These are phyloP conservation scores for Trachymyrmex septentrionalis DNA, from an alignment of 1,140 invertebrate genomes.

Conservation along the genomic window DNA sequence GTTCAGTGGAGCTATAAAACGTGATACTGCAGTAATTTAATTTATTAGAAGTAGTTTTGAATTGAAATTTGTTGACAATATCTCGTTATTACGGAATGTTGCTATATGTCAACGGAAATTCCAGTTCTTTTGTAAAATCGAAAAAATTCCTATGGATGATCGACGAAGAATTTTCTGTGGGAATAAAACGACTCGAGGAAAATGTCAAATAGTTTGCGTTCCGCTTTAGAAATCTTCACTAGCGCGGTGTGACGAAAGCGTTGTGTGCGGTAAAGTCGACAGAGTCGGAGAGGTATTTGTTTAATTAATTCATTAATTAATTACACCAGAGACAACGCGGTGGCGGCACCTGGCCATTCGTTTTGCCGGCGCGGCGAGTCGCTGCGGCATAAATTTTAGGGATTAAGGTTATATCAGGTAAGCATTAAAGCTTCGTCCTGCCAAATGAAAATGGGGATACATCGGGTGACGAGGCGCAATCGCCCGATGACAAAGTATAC, in stretches of 20 bases:
- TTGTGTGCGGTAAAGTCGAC: conserved; percentile 11
- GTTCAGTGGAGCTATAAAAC: not conserved
- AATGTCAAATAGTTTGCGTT: conserved; percentile 46
- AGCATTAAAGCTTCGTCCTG: conserved; percentile 26
- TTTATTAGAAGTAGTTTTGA: not conserved
- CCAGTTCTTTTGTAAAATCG: not conserved
- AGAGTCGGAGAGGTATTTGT: conserved; percentile 22
- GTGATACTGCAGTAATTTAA: not conserved
- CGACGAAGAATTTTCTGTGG: conserved; percentile 30
- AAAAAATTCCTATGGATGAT: conserved; percentile 7
- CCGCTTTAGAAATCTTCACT: conserved; percentile 19
- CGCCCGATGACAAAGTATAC: conserved; percentile 9
- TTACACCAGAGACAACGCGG: conserved; percentile 20
- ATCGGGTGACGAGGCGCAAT: conserved; percentile 50
- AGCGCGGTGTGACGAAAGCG: conserved; percentile 14
- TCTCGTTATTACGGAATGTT: not conserved
- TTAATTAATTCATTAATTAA: conserved; percentile 65
- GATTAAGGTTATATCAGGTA: conserved; percentile 57
- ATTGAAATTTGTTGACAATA: not conserved
- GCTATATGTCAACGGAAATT: not conserved
- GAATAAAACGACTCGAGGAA: conserved; percentile 19
- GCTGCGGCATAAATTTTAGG: conserved; percentile 55
- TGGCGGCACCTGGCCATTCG: conserved; percentile 12
- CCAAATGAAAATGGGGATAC: conserved; percentile 53
- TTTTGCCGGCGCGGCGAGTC: conserved; percentile 15